phyloP scores from a whole-genome alignment of 2,797 vertebrate species.

The Dallia pectoralis region DNA sequence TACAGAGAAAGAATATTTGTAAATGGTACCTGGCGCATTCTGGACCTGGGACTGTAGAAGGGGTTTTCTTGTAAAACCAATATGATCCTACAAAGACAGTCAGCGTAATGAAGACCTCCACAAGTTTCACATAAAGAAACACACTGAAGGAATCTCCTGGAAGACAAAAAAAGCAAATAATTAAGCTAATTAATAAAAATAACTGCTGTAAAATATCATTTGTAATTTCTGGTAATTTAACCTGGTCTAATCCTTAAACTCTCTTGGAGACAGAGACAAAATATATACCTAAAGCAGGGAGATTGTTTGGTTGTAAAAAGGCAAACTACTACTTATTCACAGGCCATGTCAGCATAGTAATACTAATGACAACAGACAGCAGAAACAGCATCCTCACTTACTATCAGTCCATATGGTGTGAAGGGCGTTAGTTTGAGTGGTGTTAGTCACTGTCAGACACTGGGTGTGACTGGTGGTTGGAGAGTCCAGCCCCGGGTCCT shows the following conservation, averaged over 20 bases:
- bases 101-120: not conserved
- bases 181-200: not conserved
- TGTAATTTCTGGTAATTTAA: no score
- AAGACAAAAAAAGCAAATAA: not conserved
- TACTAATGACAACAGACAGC: conserved; percentile 4
- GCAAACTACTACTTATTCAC: no score
- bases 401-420: conserved; percentile 22
- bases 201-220: not conserved
- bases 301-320: no score
- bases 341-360: not conserved
- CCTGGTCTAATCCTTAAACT: no score
- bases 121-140: conserved; percentile 1
- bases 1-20: no score
- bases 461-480: conserved; percentile 19
- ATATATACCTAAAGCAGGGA: no score
- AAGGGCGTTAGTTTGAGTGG: not conserved
- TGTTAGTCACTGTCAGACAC: not conserved
- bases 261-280: no score
- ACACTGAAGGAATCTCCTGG: not conserved
- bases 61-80: not conserved
- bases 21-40: no score
- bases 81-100: not conserved
- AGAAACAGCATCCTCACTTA: conserved; percentile 46
- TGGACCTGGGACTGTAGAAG: not conserved
- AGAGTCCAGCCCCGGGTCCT: no score